Evolutionary conservation across 2,113 vertebrate species (phyloP).

Genomic region (Festucalex cinctus): DNA sequence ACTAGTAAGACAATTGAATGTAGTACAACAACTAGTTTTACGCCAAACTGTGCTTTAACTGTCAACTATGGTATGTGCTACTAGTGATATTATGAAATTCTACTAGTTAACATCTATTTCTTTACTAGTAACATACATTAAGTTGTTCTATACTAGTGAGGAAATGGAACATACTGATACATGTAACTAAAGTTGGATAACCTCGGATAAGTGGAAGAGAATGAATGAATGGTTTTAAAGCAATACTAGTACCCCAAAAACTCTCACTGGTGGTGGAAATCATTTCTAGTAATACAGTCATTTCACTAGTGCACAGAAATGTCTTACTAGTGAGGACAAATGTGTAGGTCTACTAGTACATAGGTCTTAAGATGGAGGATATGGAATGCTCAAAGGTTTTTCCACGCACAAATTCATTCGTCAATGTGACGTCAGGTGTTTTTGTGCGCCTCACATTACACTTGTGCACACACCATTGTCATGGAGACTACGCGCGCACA

Average conservation of each 20-base stretch:
- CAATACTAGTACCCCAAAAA: neutral
- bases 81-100: no score
- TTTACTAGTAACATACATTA: no score
- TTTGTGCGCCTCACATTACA: conserved; percentile 41
- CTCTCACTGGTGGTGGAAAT: neutral
- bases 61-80: no score
- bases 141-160: no score
- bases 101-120: no score
- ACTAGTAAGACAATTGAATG: no score
- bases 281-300: neutral
- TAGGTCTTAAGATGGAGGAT: no score
- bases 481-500: conserved; percentile 53
- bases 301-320: neutral
- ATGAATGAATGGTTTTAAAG: neutral
- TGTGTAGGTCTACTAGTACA: neutral
- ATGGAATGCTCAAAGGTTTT: neutral
- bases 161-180: no score
- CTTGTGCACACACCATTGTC: conserved; percentile 39
- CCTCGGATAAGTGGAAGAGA: no score
- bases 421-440: conserved; percentile 35
- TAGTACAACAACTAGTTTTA: no score
- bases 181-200: no score
- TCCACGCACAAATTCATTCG: conserved; percentile 2
- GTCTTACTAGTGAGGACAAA: neutral
- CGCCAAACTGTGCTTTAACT: no score